Evolutionary conservation across 2,888 invertebrate species (phyloP).

Genomic region (Sesamia inferens): DNA sequence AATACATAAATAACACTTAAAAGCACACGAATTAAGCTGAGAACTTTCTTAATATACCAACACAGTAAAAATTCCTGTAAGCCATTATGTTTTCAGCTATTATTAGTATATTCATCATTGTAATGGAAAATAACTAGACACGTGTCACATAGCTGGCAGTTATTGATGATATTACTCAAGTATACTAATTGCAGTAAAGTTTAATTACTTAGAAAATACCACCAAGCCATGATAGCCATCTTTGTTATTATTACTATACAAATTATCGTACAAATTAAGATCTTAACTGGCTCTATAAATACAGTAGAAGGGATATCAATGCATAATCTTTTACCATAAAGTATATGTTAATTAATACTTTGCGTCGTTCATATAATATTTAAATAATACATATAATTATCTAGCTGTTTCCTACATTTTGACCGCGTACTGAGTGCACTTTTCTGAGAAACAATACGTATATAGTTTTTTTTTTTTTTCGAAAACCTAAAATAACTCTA

Average conservation of each 20-base stretch:
- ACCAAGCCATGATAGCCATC: conserved; percentile 7
- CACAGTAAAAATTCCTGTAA: no score
- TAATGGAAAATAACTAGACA: not conserved
- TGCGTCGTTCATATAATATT: no score
- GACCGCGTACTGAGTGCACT: not conserved
- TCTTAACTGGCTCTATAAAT: not conserved
- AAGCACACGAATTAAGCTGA: conserved; percentile 13
- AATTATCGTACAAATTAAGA: not conserved
- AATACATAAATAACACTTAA: conserved; percentile 1
- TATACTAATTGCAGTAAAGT: no score
- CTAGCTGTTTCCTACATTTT: not conserved
- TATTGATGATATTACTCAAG: conserved; percentile 23
- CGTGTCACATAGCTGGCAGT: conserved; percentile 2
- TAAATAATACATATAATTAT: no score
- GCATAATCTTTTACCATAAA: not conserved
- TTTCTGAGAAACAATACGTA: not conserved
- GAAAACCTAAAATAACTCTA: no score
- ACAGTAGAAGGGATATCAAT: no score
- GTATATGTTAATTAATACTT: not conserved
- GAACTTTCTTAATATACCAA: conserved; percentile 16
- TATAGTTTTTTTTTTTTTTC: no score
- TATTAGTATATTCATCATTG: conserved; percentile 26
- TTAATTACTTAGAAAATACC: conserved; percentile 2
- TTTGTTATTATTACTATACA: not conserved
- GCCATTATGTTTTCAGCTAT: conserved; percentile 15